Evolutionary conservation across 2,113 vertebrate genomes (phyloP).

Genomic region (Cyprinodon brontotheroides): DNA sequence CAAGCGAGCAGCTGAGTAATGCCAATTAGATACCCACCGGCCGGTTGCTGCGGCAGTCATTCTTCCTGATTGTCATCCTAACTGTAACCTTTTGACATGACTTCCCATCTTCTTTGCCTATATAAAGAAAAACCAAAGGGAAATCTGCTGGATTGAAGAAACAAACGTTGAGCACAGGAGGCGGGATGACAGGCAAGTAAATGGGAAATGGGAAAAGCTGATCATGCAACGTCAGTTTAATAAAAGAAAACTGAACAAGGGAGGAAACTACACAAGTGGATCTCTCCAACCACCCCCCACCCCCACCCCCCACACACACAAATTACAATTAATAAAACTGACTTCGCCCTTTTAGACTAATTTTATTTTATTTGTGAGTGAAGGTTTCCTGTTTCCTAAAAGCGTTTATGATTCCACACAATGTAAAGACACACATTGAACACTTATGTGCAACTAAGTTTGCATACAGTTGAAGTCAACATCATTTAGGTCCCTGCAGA

Average conservation of each 20-base stretch:
- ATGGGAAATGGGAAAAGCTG: neutral
- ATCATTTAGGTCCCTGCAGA: too few relatives aligned
- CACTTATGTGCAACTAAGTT: neutral
- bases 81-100: conserved; percentile 98
- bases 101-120: conserved; percentile 98
- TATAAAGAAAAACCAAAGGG: conserved; percentile 28
- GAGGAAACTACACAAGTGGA: neutral
- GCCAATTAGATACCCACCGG: conserved; percentile 78
- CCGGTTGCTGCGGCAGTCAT: conserved; percentile 94
- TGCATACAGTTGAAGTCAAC: neutral
- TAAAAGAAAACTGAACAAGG: neutral
- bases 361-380: neutral
- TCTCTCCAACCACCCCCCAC: neutral
- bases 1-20: neutral
- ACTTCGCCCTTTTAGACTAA: neutral
- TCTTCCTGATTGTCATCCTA: conserved; percentile 98
- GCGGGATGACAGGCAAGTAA: neutral
- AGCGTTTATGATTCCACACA: too few relatives aligned
- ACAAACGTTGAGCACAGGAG: neutral
- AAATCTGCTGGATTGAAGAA: neutral
- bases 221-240: conserved; percentile 2
- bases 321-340: too few relatives aligned
- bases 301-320: too few relatives aligned
- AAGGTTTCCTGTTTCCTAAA: too few relatives aligned
- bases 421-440: neutral